Evolutionary conservation across 1,140 invertebrate genomes (phyloP).

Genomic region (Apis laboriosa): DNA sequence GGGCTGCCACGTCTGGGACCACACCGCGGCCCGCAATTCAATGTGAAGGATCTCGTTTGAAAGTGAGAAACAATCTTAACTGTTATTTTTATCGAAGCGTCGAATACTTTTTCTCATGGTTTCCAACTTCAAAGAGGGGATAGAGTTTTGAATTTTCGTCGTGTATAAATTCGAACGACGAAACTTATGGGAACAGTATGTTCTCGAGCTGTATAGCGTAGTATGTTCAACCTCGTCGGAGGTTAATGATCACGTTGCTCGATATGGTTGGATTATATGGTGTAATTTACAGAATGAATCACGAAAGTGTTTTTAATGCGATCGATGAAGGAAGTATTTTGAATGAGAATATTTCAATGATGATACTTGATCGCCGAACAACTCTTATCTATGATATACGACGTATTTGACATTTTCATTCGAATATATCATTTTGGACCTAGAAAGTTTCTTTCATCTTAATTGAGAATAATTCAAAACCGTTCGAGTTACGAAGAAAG

Average conservation of each 20-base stretch:
- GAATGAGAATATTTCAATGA: not conserved
- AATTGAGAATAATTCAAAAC: too few species aligned
- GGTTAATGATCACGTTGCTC: not conserved
- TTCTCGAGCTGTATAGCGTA: not conserved
- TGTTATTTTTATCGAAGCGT: conserved; percentile 30
- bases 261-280: not conserved
- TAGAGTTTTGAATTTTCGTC: not conserved
- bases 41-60: conserved; percentile 1
- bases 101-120: not conserved
- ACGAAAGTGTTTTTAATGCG: not conserved
- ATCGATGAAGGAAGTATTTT: not conserved
- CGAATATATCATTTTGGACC: too few species aligned
- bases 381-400: too few species aligned
- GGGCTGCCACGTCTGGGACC: conserved; percentile 9
- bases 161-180: not conserved
- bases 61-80: conserved; percentile 8
- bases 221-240: not conserved
- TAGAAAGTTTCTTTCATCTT: too few species aligned
- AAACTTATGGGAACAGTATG: not conserved
- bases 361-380: too few species aligned
- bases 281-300: not conserved
- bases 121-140: not conserved
- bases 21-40: not conserved
- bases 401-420: too few species aligned
- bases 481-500: too few species aligned